Evolutionary conservation across 2,888 invertebrate genomes (phyloP).

Genomic region (Spisula solida): DNA sequence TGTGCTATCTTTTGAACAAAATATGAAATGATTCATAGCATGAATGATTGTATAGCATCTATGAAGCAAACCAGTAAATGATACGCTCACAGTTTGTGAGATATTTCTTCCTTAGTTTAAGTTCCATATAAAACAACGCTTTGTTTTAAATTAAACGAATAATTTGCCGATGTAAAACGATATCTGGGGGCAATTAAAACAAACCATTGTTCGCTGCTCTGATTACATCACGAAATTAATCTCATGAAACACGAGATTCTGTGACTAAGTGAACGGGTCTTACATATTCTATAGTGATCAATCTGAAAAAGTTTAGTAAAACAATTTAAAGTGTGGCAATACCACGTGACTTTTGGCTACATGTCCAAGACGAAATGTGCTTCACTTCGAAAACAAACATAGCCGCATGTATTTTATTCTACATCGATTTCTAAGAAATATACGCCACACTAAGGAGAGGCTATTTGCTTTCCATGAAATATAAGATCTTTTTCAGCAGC

Average conservation of each 20-base stretch:
- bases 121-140: background rate
- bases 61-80: background rate
- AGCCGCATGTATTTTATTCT: no score
- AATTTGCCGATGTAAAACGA: conserved; percentile 2
- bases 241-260: background rate
- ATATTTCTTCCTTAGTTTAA: background rate
- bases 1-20: background rate
- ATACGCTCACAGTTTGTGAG: background rate
- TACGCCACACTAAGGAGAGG: no score
- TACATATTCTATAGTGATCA: no score
- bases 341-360: no score
- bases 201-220: background rate
- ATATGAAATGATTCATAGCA: background rate
- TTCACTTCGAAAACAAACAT: no score
- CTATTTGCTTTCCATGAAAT: no score
- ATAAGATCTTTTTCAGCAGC: no score
- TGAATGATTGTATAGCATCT: background rate
- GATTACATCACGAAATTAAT: conserved; percentile 4
- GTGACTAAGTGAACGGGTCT: background rate
- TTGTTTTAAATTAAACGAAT: conserved; percentile 4
- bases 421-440: no score
- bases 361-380: no score
- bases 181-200: background rate
- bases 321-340: no score
- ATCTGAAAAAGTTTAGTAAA: no score